A percentile compares a stretch with the other conserved stretches of the same genome.
Conservation (phyloP, 2,113 vertebrate species). For the rat (Rattus norvegicus) region DNA sequence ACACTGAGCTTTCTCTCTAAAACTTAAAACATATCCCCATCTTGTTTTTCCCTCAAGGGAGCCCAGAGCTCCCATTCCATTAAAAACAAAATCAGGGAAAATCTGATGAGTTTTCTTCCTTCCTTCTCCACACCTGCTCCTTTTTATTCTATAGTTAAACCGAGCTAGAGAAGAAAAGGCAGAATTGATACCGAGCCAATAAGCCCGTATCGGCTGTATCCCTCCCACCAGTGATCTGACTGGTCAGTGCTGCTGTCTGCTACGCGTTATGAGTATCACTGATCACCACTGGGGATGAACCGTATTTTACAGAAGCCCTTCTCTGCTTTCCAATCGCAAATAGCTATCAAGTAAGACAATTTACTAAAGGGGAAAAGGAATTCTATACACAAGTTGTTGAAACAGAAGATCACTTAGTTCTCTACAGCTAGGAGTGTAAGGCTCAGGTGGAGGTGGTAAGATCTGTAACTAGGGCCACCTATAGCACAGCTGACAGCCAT, state of each 20-base stretch:
- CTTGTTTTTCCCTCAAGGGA: neutral
- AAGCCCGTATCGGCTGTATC: neutral
- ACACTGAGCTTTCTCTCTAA: neutral
- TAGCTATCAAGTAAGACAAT: neutral
- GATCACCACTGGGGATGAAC: neutral
- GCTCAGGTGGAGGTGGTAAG: neutral
- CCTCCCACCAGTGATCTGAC: neutral
- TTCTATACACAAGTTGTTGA: slow-evolving; percentile 6
- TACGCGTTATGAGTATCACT: neutral
- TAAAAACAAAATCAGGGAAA: neutral
- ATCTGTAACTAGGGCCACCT: neutral
- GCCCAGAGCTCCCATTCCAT: neutral
- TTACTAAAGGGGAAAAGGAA: neutral
- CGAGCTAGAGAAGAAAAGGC: neutral
- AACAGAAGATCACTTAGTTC: neutral
- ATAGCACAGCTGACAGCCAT: neutral
- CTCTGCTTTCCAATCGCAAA: slow-evolving; percentile 6
- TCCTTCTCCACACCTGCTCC: neutral
- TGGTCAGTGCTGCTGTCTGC: neutral
- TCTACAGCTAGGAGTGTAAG: neutral
- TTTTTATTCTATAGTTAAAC: neutral
- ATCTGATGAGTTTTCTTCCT: neutral
- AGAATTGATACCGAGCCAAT: neutral
- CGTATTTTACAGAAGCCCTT: neutral
- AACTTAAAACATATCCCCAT: neutral